Evolutionary conservation across 2,113 vertebrate genomes (phyloP), one percentile per base, ranked within the genome.

Genomic region (Scomber scombrus): DNA sequence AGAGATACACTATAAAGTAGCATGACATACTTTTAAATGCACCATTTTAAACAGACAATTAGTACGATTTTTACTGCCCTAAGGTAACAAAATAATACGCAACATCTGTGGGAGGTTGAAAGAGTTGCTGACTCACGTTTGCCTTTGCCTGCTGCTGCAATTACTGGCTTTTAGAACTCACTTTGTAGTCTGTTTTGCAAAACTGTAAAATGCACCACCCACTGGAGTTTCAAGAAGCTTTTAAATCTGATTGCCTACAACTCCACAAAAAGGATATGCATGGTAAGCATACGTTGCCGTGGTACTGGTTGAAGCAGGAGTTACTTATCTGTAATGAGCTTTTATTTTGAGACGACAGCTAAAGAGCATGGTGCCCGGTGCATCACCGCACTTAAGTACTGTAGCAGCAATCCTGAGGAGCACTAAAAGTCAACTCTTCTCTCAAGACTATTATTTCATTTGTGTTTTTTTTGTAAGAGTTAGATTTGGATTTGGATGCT

Each of bases 321-420:
- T 64, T 62, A 82, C 78, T 54, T 47, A 62, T 77, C 82, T 75
- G 64, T 71, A 70, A 60, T 12, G 71, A 80, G 88, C 70, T 69
- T 4, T 90, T 90, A 92, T 89, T 92, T 91, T 76, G 66, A 85
- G 90, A 78, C 82, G 87, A 92, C 88, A 91, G 86, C 88, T 87
- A 88, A 90, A 92, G 75, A 90, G 71, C 84, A 89, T 69, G 81
- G 18, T 92, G 82, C 80, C 56, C 18, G 4, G 5, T 14, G 29
- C 61, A 26, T 85, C 78, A 40, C 21, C 10, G 46, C 46, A 18
- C 54, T 66, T 45, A 43, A 76, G 31, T n/a, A n/a, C n/a, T n/a
- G n/a, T 13, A 26, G 57, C 57, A 21, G 63, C 57, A 19, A 76
- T 54, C 49, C 55, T 3, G 45, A 46, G 13, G 16, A 18, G 4